A percentile compares a stretch with the other conserved stretches of the same genome.
Conservation (phyloP, 2,888 invertebrate genomes). For the Lycia hirtaria region DNA sequence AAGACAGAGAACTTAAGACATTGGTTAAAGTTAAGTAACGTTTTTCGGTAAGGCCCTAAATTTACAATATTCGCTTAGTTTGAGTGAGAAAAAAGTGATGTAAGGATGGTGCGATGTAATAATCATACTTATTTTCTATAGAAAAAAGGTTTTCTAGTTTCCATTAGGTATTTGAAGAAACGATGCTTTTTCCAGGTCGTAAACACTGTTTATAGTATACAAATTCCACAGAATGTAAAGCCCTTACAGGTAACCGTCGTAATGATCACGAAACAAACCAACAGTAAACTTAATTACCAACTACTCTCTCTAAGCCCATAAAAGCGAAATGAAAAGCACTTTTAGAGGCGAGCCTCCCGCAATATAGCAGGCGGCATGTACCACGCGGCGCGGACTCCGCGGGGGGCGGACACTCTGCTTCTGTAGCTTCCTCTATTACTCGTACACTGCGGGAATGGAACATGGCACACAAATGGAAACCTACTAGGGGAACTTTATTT, state of each 20-base stretch:
- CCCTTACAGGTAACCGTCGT: neutral
- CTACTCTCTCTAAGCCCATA: constrained; percentile 27
- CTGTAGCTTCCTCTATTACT: constrained; percentile 21
- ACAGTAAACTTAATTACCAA: constrained; percentile 28
- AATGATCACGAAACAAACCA: neutral
- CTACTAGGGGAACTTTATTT: constrained; percentile 5
- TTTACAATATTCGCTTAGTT: too few species aligned
- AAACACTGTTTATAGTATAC: neutral
- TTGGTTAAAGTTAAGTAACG: too few species aligned
- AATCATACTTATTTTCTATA: too few species aligned
- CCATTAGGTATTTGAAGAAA: too few species aligned
- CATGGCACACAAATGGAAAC: constrained; percentile 4
- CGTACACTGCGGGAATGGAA: constrained; percentile 10
- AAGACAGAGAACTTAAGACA: too few species aligned
- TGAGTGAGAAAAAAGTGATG: too few species aligned
- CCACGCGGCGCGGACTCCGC: constrained; percentile 37
- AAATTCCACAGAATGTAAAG: neutral
- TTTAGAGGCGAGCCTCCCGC: constrained; percentile 35
- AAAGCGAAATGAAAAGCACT: constrained; percentile 40
- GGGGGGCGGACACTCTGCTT: constrained; percentile 28
- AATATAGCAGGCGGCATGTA: constrained; percentile 35
- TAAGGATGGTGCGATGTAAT: too few species aligned
- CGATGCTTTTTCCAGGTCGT: neutral
- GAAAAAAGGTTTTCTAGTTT: too few species aligned
- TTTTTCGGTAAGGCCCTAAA: too few species aligned